These are phyloP conservation scores for Oreocharis arfaki DNA, from an alignment of 2,113 vertebrate species.

Conservation along the genomic window DNA sequence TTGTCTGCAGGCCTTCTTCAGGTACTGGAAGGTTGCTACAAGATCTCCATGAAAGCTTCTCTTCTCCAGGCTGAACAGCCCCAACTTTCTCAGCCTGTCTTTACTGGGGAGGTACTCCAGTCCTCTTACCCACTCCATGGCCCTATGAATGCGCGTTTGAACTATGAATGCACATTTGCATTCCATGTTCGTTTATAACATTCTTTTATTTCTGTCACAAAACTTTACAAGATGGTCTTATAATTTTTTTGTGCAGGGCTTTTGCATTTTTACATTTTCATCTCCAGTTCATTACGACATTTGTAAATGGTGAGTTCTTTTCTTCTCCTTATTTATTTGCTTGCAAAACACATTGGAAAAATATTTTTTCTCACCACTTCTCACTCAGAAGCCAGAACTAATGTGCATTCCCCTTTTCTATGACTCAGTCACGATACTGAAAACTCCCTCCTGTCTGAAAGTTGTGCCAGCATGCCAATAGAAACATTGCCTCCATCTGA, in stretches of 20 bases:
- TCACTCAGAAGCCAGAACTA: neutral
- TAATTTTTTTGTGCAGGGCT: neutral
- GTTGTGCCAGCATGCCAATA: neutral
- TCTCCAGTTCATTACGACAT: neutral
- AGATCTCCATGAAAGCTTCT: too few relatives aligned
- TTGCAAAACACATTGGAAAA: neutral
- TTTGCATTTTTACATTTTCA: neutral
- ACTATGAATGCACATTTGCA: neutral
- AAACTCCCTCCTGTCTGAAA: neutral
- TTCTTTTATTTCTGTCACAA: neutral
- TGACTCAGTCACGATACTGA: neutral
- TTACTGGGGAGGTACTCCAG: neutral
- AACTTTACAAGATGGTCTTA: neutral
- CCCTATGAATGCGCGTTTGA: neutral
- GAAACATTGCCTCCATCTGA: neutral
- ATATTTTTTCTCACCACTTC: neutral
- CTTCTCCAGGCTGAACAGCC: neutral
- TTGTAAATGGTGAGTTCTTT: neutral
- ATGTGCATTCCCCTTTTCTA: neutral
- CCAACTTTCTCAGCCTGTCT: neutral
- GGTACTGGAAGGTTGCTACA: neutral
- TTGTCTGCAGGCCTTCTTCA: neutral
- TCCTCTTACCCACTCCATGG: too few relatives aligned
- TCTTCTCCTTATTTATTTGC: neutral
- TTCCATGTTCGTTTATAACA: neutral